Percentiles rank a stretch among this genome's conserved stretches.
These are phyloP conservation scores for Psix sp. DNA, from an alignment of 1,140 invertebrate species.

Conservation along the genomic window DNA sequence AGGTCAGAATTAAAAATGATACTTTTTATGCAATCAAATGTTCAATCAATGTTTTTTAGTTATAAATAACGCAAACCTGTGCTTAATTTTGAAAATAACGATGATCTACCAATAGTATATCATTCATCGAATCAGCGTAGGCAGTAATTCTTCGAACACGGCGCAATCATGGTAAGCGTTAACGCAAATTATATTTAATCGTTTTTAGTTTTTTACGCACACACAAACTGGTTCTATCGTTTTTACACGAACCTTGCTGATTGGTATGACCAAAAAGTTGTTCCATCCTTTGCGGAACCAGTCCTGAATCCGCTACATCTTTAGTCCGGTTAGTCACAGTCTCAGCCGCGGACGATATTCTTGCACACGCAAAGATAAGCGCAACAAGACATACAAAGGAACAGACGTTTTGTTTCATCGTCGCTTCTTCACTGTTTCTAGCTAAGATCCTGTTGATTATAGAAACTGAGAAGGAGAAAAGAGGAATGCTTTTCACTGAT, in stretches of 20 bases:
- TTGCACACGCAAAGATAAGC: conserved; percentile 37
- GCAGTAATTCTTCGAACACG: conserved; percentile 17
- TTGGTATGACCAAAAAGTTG: conserved; percentile 53
- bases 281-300: conserved; percentile 45
- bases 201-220: conserved; percentile 18
- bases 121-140: conserved; percentile 30
- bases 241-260: conserved; percentile 51
- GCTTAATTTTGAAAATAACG: too few relatives aligned
- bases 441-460: conserved; percentile 7
- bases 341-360: conserved; percentile 17
- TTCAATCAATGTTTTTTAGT: too few relatives aligned
- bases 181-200: conserved; percentile 47
- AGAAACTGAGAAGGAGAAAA: conserved; percentile 44
- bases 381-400: conserved; percentile 45
- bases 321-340: conserved; percentile 28
- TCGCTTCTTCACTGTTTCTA: conserved; percentile 24
- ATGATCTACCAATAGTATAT: too few relatives aligned
- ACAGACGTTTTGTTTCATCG: conserved; percentile 45
- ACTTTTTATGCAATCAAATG: too few relatives aligned
- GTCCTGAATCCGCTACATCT: conserved; percentile 45
- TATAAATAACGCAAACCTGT: too few relatives aligned
- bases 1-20: too few relatives aligned
- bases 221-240: conserved; percentile 37
- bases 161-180: conserved; percentile 4
- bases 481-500: conserved; percentile 10